phyloP scores from a whole-genome alignment of 2,888 invertebrate species.

The Lycophotia porphyrea region DNA sequence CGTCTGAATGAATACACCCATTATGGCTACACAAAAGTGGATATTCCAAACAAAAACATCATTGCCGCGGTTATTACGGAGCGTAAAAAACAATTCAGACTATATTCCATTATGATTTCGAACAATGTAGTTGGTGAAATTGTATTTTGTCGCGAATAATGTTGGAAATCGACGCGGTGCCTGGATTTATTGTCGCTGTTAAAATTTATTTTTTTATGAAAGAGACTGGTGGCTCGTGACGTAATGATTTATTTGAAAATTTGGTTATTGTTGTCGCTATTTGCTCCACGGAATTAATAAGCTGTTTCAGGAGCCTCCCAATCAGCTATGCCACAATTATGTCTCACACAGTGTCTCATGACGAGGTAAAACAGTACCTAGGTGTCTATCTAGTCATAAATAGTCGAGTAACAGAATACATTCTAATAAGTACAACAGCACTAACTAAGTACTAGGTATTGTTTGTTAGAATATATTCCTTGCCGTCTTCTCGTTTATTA shows the following conservation, averaged over 20 bases:
- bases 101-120: slow-evolving; percentile 82
- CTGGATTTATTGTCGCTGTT: slow-evolving; percentile 67
- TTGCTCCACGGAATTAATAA: slow-evolving; percentile 3
- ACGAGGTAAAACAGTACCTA: not conserved
- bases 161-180: slow-evolving; percentile 68
- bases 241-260: slow-evolving; percentile 53
- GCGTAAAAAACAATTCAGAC: slow-evolving; percentile 84
- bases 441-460: not conserved
- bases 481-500: not conserved
- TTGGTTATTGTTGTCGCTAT: slow-evolving; percentile 33
- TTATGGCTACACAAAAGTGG: slow-evolving; percentile 88
- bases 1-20: slow-evolving; percentile 89
- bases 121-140: slow-evolving; percentile 81
- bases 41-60: slow-evolving; percentile 87
- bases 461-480: not conserved
- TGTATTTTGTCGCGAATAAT: slow-evolving; percentile 79
- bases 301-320: not conserved
- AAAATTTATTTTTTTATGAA: slow-evolving; percentile 52
- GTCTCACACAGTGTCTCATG: not conserved
- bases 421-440: not conserved
- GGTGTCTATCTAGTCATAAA: too few relatives aligned
- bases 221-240: slow-evolving; percentile 50
- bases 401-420: too few relatives aligned
- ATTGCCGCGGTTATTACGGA: slow-evolving; percentile 80
- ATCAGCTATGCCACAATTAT: not conserved